Evolutionary conservation across 2,797 vertebrate species (phyloP).

Genomic region (Enteromius trimaculatus): DNA sequence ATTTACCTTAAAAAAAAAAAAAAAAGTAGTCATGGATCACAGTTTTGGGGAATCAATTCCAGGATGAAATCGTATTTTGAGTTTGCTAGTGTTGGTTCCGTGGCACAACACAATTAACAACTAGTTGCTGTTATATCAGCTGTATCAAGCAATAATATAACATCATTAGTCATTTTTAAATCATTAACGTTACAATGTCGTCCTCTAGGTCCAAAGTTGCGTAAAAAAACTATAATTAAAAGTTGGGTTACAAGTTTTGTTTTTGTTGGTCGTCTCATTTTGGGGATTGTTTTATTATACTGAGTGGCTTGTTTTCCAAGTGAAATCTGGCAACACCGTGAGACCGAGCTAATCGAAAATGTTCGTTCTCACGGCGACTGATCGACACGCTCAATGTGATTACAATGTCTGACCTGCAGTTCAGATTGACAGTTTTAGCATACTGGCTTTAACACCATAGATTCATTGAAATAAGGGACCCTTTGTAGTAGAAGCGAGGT

Average conservation of each 20-base stretch:
- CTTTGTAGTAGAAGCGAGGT: not conserved
- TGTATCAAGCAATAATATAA: not conserved
- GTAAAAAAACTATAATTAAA: not conserved
- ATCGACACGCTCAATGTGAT: not conserved
- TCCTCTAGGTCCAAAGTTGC: not conserved
- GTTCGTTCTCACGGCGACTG: not conserved
- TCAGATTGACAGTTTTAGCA: not conserved
- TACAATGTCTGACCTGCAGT: slow-evolving; percentile 1
- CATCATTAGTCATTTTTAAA: not conserved
- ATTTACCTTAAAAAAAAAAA: not conserved
- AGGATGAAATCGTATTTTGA: not conserved
- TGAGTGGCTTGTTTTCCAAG: not conserved
- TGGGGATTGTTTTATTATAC: not conserved
- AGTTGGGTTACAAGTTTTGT: not conserved
- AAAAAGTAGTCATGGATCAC: not conserved
- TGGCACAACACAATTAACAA: not conserved
- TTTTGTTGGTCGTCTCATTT: not conserved
- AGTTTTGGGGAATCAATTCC: not conserved
- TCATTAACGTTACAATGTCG: not conserved
- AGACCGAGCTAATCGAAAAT: slow-evolving; percentile 27
- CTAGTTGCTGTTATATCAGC: not conserved
- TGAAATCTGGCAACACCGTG: slow-evolving; percentile 3
- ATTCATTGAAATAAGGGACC: not conserved
- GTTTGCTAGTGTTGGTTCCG: not conserved
- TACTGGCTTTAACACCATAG: not conserved